A percentile compares a stretch with the other conserved stretches of the same genome.
phyloP scores from a whole-genome alignment of 2,888 invertebrate species.

The Clanis bilineata region DNA sequence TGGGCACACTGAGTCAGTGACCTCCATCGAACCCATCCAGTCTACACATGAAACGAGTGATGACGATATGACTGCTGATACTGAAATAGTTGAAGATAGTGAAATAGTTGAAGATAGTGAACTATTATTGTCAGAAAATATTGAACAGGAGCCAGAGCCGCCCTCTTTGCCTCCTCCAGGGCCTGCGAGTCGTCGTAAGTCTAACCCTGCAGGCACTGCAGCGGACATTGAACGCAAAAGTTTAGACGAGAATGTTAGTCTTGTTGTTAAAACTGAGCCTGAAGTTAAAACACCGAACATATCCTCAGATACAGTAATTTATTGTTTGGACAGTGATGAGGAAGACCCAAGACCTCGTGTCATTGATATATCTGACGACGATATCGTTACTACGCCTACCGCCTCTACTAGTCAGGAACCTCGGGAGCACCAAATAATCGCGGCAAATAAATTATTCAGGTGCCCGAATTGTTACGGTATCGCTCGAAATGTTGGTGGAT shows the following conservation, averaged over 20 bases:
- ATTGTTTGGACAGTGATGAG: slow-evolving; percentile 69
- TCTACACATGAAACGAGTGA: background rate
- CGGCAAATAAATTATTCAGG: slow-evolving; percentile 31
- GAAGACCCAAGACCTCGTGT: slow-evolving; percentile 40
- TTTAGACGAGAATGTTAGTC: slow-evolving; percentile 18
- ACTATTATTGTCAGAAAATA: background rate
- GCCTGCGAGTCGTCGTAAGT: background rate
- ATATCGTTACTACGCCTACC: slow-evolving; percentile 17
- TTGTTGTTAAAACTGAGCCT: slow-evolving; percentile 46
- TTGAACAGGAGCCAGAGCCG: background rate
- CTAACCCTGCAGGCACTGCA: background rate
- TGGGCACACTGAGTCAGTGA: slow-evolving; percentile 30
- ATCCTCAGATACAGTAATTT: slow-evolving; percentile 34
- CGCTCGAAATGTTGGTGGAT: slow-evolving; percentile 30
- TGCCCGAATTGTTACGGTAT: slow-evolving; percentile 49
- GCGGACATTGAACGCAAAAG: background rate
- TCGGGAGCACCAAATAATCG: slow-evolving; percentile 21
- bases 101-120: background rate
- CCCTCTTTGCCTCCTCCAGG: background rate
- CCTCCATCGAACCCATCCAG: background rate
- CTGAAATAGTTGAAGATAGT: slow-evolving; percentile 1
- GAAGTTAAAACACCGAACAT: slow-evolving; percentile 24
- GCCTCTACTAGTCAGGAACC: background rate
- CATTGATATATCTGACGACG: slow-evolving; percentile 50
- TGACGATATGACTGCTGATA: slow-evolving; percentile 17